These are phyloP conservation scores for Osmerus mordax DNA, from an alignment of 2,113 vertebrate genomes.

Conservation along the genomic window DNA sequence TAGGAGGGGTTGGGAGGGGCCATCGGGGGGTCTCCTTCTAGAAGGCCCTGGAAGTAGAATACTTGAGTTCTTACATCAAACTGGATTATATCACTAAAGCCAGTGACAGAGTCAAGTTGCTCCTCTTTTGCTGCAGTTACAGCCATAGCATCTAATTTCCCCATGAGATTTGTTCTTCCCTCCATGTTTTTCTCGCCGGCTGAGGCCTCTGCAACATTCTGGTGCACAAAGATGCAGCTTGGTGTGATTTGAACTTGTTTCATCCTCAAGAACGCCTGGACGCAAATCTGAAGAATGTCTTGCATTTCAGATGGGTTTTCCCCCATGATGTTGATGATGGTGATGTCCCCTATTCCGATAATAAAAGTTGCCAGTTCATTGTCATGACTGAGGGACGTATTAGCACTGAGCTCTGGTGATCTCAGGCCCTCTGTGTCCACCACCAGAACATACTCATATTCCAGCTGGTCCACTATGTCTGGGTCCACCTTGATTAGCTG, in stretches of 20 bases:
- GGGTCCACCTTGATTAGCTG: slow-evolving; percentile 24
- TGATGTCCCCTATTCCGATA: slow-evolving; percentile 67
- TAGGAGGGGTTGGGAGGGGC: slow-evolving; percentile 68
- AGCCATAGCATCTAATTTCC: too few relatives aligned
- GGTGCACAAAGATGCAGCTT: slow-evolving; percentile 42
- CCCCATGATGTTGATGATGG: slow-evolving; percentile 48
- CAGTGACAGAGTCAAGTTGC: not conserved
- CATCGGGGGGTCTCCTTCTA: slow-evolving; percentile 69
- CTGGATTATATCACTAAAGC: slow-evolving; percentile 35
- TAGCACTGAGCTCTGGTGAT: slow-evolving; percentile 33
- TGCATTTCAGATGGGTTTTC: slow-evolving; percentile 22
- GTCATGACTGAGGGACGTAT: slow-evolving; percentile 46
- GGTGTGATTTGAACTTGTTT: slow-evolving; percentile 25
- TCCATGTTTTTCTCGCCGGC: slow-evolving; percentile 30
- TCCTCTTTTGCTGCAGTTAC: slow-evolving; percentile 1
- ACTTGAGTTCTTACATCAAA: slow-evolving; percentile 62
- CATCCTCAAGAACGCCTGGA: slow-evolving; percentile 45
- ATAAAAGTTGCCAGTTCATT: slow-evolving; percentile 66
- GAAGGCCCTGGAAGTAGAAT: slow-evolving; percentile 56
- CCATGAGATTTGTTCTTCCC: not conserved
- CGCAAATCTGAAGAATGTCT: slow-evolving; percentile 35
- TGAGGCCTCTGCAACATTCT: slow-evolving; percentile 35
- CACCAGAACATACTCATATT: slow-evolving; percentile 51
- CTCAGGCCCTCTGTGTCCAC: slow-evolving; percentile 45
- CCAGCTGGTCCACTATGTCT: slow-evolving; percentile 39